These are phyloP conservation scores for Lophura swinhoii DNA, from an alignment of 2,797 vertebrate genomes.

Conservation along the genomic window DNA sequence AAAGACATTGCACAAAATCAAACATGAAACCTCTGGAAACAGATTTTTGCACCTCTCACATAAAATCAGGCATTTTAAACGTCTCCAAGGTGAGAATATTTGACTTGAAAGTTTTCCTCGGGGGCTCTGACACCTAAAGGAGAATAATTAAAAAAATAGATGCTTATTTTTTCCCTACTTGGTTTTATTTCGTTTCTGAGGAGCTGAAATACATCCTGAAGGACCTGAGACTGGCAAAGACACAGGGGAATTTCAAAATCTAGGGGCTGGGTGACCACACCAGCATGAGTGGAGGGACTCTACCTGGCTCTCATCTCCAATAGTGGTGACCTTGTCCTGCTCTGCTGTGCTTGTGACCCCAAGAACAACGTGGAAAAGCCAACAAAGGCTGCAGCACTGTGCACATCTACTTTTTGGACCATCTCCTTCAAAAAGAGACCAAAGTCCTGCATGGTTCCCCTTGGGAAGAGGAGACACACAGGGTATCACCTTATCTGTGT, in stretches of 20 bases:
- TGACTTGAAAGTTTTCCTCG: background rate
- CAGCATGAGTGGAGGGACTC: background rate
- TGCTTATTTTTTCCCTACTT: background rate
- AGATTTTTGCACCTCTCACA: background rate
- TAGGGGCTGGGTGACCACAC: background rate
- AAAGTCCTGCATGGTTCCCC: background rate
- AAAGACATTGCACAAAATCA: background rate
- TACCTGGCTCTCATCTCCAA: background rate
- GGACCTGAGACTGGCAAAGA: background rate
- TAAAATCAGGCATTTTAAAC: background rate
- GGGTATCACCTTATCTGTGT: background rate
- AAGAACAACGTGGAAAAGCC: background rate
- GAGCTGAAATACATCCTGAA: background rate
- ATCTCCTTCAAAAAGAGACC: background rate
- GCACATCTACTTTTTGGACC: background rate
- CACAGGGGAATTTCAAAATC: fast-evolving
- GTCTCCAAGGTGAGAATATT: background rate
- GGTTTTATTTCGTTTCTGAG: background rate
- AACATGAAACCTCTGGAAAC: background rate
- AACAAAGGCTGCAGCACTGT: fast-evolving
- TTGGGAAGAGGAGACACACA: background rate
- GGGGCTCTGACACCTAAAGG: background rate
- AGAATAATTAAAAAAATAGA: background rate
- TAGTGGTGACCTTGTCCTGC: background rate
- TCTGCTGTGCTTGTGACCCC: background rate